phyloP scores from a whole-genome alignment of 2,113 vertebrate species.

The Morone chrysops region DNA sequence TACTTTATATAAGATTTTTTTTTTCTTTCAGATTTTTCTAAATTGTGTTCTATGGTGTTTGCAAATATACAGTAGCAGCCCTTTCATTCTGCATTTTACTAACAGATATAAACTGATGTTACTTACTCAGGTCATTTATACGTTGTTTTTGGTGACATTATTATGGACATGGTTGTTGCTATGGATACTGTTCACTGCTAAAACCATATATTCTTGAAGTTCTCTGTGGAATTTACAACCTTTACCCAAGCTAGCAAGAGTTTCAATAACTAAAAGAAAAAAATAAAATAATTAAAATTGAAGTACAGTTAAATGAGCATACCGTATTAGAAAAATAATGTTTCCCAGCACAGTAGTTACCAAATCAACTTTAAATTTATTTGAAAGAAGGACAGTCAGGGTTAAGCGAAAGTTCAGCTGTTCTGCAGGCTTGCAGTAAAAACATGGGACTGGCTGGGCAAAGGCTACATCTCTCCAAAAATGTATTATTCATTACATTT shows the following conservation, averaged over 20 bases:
- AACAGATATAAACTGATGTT: neutral
- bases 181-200: conserved; percentile 32
- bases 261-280: neutral
- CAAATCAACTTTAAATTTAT: neutral
- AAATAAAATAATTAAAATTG: neutral
- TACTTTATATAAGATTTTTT: neutral
- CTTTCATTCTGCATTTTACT: neutral
- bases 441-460: neutral
- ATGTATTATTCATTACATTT: conserved; percentile 17
- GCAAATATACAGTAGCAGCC: neutral
- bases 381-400: neutral
- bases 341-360: neutral
- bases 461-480: neutral
- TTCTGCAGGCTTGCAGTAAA: conserved; percentile 4
- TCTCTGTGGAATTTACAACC: neutral
- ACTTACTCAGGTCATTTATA: neutral
- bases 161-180: conserved; percentile 26
- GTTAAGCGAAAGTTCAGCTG: neutral
- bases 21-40: neutral
- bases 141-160: neutral
- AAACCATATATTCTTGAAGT: neutral
- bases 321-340: too few relatives aligned
- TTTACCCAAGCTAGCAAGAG: neutral
- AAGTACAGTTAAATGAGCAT: neutral
- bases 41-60: neutral